Evolutionary conservation across 2,113 vertebrate genomes (phyloP).

Genomic region (Hiodon tergisus): DNA sequence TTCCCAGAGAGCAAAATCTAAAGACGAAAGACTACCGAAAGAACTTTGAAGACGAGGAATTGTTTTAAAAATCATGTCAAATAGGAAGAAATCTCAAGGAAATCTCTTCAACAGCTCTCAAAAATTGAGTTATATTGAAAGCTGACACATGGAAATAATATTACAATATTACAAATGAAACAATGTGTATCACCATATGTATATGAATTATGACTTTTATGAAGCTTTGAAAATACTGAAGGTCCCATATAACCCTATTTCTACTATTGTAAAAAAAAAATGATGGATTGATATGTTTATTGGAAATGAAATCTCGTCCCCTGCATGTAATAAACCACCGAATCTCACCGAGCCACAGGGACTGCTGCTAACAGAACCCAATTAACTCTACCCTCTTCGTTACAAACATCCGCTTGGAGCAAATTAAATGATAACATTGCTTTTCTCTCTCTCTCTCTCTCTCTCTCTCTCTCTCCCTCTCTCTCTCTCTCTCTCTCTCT

Average conservation of each 20-base stretch:
- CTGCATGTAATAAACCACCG: slow-evolving; percentile 31
- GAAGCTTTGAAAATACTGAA: slow-evolving; percentile 31
- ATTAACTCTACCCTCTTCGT: slow-evolving; percentile 26
- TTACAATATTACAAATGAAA: slow-evolving; percentile 23
- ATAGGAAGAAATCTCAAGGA: slow-evolving; percentile 45
- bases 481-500: too few species aligned
- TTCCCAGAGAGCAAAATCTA: slow-evolving; percentile 36
- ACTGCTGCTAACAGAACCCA: background rate
- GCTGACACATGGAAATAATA: slow-evolving; percentile 25
- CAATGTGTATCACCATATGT: slow-evolving; percentile 25
- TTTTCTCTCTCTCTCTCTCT: too few species aligned
- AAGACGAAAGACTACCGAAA: slow-evolving; percentile 42
- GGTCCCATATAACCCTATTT: slow-evolving; percentile 38
- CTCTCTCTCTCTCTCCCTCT: too few species aligned
- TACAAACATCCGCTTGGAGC: slow-evolving; percentile 8
- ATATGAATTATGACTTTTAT: slow-evolving; percentile 34
- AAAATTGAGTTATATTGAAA: slow-evolving; percentile 15
- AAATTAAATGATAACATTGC: slow-evolving; percentile 22
- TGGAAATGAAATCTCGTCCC: slow-evolving; percentile 30
- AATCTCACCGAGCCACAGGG: slow-evolving; percentile 8
- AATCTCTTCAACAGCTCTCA: slow-evolving; percentile 30
- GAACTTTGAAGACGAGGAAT: slow-evolving; percentile 46
- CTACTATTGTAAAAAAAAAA: slow-evolving; percentile 29
- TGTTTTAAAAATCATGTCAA: slow-evolving; percentile 35
- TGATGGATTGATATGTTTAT: slow-evolving; percentile 35